Evolutionary conservation across 2,113 vertebrate species (phyloP).

Genomic region (Narcine bancroftii): DNA sequence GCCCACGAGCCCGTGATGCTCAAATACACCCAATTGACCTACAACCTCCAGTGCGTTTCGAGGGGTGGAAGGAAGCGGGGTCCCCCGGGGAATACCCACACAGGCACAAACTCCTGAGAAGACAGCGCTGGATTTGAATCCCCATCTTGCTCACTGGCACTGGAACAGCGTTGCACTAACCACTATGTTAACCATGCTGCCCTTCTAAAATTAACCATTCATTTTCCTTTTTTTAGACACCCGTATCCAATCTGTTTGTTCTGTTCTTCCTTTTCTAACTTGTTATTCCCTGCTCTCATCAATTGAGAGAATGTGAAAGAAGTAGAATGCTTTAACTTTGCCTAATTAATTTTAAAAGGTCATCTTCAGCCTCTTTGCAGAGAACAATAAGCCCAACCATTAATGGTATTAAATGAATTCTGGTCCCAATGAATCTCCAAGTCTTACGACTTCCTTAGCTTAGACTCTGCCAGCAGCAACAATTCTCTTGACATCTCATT

Average conservation of each 20-base stretch:
- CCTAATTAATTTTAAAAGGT: neutral
- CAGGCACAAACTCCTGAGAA: too few species aligned
- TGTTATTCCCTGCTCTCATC: too few species aligned
- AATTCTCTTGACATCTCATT: neutral
- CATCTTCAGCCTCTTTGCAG: neutral
- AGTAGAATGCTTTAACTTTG: neutral
- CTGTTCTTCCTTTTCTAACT: neutral
- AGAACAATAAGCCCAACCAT: neutral
- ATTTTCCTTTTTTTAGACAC: neutral
- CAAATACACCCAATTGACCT: too few species aligned
- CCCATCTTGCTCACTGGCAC: too few species aligned
- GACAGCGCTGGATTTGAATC: too few species aligned
- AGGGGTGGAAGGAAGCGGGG: too few species aligned
- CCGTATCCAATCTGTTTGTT: neutral
- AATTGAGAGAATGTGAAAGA: neutral
- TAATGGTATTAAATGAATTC: neutral
- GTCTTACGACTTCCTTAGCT: neutral
- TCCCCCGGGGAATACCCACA: too few species aligned
- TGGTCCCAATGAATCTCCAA: neutral
- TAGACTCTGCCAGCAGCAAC: neutral
- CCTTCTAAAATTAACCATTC: neutral
- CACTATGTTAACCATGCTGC: too few species aligned
- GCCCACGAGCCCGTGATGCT: too few species aligned
- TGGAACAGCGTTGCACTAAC: too few species aligned
- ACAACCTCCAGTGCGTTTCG: too few species aligned